These are phyloP conservation scores for Cyclura pinguis DNA, from an alignment of 2,797 vertebrate genomes.

Conservation along the genomic window DNA sequence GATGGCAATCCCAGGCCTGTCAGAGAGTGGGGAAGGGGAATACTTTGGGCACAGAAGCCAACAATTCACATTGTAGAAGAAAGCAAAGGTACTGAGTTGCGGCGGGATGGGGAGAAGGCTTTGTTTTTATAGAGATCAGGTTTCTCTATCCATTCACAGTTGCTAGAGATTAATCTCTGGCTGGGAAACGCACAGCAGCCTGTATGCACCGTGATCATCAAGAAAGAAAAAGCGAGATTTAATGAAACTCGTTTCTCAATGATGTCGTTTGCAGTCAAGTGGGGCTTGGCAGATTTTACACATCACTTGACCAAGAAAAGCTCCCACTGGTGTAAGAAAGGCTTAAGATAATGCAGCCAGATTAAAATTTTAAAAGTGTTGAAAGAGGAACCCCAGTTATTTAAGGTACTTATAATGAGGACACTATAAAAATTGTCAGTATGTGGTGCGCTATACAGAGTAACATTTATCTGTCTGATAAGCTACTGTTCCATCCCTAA, in stretches of 20 bases:
- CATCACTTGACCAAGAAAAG: neutral
- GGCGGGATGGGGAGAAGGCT: neutral
- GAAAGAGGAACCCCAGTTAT: neutral
- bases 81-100: neutral
- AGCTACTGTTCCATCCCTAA: neutral
- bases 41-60: conserved; percentile 14
- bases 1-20: conserved; percentile 14
- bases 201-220: neutral
- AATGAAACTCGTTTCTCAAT: conserved; percentile 7
- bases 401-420: neutral
- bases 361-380: neutral
- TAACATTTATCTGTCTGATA: neutral
- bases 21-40: neutral
- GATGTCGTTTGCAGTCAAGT: neutral
- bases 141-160: conserved; percentile 41
- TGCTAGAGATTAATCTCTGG: conserved; percentile 8
- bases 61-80: conserved; percentile 8
- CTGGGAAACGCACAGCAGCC: neutral
- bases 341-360: neutral
- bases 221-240: conserved; percentile 18
- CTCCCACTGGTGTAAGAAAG: neutral
- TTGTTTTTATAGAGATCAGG: conserved; percentile 39
- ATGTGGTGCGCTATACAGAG: neutral
- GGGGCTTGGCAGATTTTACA: neutral
- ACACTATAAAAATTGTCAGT: neutral